These are phyloP conservation scores for Neodontobutis hainanensis DNA, from an alignment of 2,113 vertebrate species.

Conservation along the genomic window DNA sequence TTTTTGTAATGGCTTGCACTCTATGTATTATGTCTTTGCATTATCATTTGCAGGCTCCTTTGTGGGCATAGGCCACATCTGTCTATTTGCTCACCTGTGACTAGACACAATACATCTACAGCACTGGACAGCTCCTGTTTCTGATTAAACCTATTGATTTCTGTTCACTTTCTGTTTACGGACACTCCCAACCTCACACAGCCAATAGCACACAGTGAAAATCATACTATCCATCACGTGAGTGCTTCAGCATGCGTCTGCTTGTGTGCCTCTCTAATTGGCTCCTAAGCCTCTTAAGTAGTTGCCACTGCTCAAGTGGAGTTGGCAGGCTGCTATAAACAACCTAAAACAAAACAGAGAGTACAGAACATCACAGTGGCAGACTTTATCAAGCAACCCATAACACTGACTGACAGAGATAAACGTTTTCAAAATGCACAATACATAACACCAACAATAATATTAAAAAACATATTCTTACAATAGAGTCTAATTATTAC, in stretches of 20 bases:
- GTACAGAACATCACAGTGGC: constrained; percentile 34
- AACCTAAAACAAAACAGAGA: constrained; percentile 53
- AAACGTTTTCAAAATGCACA: not conserved
- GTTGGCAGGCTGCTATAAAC: constrained; percentile 64
- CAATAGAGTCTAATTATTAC: too few species aligned
- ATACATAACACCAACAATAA: not conserved
- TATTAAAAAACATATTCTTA: not conserved
- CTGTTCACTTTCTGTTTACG: constrained; percentile 22
- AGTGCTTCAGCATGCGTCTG: constrained; percentile 55
- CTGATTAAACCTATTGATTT: constrained; percentile 44
- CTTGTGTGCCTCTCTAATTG: constrained; percentile 68
- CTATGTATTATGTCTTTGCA: constrained; percentile 36
- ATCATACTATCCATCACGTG: constrained; percentile 67
- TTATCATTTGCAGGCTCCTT: constrained; percentile 17
- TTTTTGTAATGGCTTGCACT: constrained; percentile 49
- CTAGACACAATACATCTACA: not conserved
- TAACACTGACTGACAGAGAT: constrained; percentile 16
- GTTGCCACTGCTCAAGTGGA: constrained; percentile 48
- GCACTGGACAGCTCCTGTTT: constrained; percentile 15
- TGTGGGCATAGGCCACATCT: constrained; percentile 42
- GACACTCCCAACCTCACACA: constrained; percentile 39
- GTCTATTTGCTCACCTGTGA: constrained; percentile 59
- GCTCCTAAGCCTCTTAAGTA: constrained; percentile 78
- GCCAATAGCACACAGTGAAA: constrained; percentile 56
- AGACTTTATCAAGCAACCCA: constrained; percentile 17